Conservation (phyloP, 1,140 invertebrate species). For the Aphaenogaster ashmeadi region DNA sequence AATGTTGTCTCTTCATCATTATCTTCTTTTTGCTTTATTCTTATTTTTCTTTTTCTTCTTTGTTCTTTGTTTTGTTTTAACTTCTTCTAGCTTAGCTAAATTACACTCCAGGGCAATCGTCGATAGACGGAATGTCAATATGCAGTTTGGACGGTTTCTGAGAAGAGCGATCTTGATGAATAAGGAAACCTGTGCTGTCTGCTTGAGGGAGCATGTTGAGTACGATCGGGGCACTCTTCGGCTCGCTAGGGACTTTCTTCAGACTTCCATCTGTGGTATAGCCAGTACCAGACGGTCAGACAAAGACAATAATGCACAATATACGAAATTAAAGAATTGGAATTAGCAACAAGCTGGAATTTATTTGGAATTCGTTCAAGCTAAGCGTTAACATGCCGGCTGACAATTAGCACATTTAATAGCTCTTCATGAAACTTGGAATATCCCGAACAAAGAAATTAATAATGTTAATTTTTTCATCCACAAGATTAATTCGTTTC, state of each 20-base stretch:
- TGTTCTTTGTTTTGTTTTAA: background rate
- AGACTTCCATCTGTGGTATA: conserved; percentile 81
- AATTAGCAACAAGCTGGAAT: conserved; percentile 19
- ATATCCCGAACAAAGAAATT: background rate
- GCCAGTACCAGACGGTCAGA: conserved; percentile 79
- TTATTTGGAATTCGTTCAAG: background rate
- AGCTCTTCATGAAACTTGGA: background rate
- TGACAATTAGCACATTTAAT: conserved; percentile 14
- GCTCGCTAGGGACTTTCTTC: conserved; percentile 81
- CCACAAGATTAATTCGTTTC: background rate
- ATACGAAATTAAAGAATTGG: background rate
- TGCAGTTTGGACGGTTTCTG: conserved; percentile 79
- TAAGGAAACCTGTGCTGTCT: conserved; percentile 73
- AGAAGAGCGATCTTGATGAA: conserved; percentile 71
- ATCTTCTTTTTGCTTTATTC: background rate
- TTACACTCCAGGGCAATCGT: conserved; percentile 78
- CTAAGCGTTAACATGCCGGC: background rate
- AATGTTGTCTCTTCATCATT: background rate
- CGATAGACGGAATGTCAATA: conserved; percentile 83
- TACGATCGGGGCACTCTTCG: conserved; percentile 76
- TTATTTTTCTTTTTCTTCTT: background rate
- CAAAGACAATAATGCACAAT: conserved; percentile 46
- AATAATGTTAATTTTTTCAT: conserved; percentile 8
- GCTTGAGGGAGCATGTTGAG: conserved; percentile 73
- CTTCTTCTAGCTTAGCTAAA: background rate